Percentiles rank a stretch among this genome's conserved stretches.
Evolutionary conservation across 2,797 vertebrate species (phyloP).

Genomic region (Octomys mimax): DNA sequence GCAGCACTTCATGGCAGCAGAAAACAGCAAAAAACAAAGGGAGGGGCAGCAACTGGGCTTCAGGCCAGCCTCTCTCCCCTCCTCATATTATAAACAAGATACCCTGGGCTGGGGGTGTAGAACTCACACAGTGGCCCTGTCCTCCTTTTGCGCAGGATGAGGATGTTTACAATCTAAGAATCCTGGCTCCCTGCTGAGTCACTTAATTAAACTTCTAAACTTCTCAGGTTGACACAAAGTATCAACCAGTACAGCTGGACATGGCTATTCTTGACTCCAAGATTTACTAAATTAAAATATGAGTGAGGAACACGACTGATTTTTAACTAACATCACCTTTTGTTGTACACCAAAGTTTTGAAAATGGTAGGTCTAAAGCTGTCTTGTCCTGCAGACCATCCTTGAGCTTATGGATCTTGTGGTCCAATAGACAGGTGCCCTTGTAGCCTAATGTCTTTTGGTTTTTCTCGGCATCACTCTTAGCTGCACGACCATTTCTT

Average conservation of each 20-base stretch:
- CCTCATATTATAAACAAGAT: too few species aligned
- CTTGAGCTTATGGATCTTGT: not conserved
- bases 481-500: not conserved
- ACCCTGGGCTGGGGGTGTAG: too few species aligned
- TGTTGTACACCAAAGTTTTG: not conserved
- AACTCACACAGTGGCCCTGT: too few species aligned
- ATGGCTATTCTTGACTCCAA: not conserved
- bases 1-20: too few species aligned
- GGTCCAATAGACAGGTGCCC: not conserved
- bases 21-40: too few species aligned
- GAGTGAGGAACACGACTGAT: not conserved
- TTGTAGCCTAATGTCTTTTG: not conserved
- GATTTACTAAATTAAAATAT: not conserved
- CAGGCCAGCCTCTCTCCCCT: too few species aligned
- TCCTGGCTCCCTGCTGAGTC: too few species aligned
- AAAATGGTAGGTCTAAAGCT: not conserved
- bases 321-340: not conserved
- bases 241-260: not conserved
- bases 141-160: too few species aligned
- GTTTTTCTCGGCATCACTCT: slow-evolving; percentile 1
- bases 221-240: too few species aligned
- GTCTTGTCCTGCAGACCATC: not conserved
- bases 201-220: too few species aligned
- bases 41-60: too few species aligned
- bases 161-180: too few species aligned